Evolutionary conservation across 2,113 vertebrate genomes (phyloP).

Genomic region (Pristiophorus japonicus): DNA sequence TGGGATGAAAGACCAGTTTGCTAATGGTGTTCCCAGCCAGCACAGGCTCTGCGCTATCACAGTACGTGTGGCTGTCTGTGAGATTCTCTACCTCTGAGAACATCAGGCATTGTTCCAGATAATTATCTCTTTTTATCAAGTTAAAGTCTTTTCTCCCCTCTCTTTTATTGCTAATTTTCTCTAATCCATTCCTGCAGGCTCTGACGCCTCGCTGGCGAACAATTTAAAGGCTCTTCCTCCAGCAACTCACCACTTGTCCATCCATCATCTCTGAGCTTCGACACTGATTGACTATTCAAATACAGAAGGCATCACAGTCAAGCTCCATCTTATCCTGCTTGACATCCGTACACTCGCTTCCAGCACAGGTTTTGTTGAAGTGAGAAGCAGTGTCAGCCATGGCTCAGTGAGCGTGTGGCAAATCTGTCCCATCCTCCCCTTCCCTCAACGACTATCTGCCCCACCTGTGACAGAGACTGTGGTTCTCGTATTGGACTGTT

Average conservation of each 20-base stretch:
- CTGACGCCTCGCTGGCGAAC: background rate
- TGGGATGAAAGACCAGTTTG: background rate
- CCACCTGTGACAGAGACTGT: too few species aligned
- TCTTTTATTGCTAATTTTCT: background rate
- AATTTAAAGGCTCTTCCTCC: background rate
- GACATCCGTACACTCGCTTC: background rate
- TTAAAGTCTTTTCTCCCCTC: background rate
- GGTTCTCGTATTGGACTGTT: too few species aligned
- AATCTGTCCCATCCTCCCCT: too few species aligned
- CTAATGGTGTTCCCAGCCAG: background rate
- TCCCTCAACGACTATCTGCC: too few species aligned
- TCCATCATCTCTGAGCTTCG: background rate
- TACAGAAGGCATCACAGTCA: background rate
- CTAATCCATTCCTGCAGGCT: background rate
- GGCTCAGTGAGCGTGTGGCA: too few species aligned
- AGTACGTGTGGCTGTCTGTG: background rate
- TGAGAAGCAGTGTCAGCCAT: background rate
- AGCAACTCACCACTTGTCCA: background rate
- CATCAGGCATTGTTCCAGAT: background rate
- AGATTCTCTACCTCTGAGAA: background rate
- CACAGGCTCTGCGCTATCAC: background rate
- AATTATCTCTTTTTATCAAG: background rate
- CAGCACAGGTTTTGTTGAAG: background rate
- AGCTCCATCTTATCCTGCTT: background rate
- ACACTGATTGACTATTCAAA: background rate